Evolutionary conservation across 2,113 vertebrate genomes (phyloP), one percentile per base, ranked within the genome.

Genomic region (Passer montanus): DNA sequence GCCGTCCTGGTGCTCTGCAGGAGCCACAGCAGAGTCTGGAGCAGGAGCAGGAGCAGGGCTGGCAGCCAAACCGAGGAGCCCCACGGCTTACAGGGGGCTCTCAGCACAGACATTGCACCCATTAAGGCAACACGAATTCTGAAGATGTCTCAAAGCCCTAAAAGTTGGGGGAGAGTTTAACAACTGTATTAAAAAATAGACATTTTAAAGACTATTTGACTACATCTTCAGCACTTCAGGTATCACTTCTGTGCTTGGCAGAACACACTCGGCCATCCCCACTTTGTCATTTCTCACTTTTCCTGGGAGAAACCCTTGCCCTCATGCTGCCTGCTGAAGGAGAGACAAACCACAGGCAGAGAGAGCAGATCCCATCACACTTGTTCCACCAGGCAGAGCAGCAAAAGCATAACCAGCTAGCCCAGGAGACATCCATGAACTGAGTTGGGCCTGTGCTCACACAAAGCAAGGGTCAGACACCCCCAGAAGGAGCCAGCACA

Each of bases 121-220:
- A 15, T 6, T 84, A 96, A 91, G 93, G 95, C 95, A 88, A 95
- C 63, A 50, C 15, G 7, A 85, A 41, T 59, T 63, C 84, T 43
- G 63, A 59, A 63, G 79, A 15, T 84, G 52, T 74, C 81, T 89
- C 18, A 20, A 85, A 87, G 76, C 47, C 73, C 33, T 64, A 88
- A 26, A 9, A 50, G 15, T 1, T 52, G 9, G 13, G 17, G 18
- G 9, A 8, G 3, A 63, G 8, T 6, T 91, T 85, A 70, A 74
- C 3, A 18, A 24, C 41, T 19, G 7, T 27, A 59, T 87, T 74
- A 26, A 74, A 80, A 89, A 82, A 56, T 8, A 58, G 8, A n/a
- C 43, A 50, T 53, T 56, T 59, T 55, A 83, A 84, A 47, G 62
- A 60, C 41, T n/a, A 33, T 52, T 68, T 46, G 49, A 56, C 52